Evolutionary conservation across 1,140 invertebrate species (phyloP), one percentile per base, ranked within the genome.

Genomic region (Panonychus citri): DNA sequence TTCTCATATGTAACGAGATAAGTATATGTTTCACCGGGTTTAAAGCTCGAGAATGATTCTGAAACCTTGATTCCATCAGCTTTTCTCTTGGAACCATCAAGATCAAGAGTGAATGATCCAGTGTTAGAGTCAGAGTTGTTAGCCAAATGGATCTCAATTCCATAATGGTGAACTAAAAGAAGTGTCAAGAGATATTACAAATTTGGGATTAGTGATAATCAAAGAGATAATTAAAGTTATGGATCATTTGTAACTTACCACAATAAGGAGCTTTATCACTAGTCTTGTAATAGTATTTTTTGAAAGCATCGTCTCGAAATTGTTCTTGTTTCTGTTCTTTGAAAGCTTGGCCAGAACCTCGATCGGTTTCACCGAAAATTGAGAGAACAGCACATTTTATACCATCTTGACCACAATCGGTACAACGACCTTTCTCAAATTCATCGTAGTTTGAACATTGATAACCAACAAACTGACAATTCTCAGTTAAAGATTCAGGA

Each of bases 391-490:
- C 49, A 30, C 49, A 51, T 27, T 51, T 51, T 7, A 17, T 27
- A 26, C 28, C 28, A 27, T 27, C 17, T 10, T 10, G 1, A 2
- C 49, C 49, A 51, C 49, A 51, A 13, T 51, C 49, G 1, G 51
- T 58, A 52, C 65, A 66, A 39, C 46, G 53, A n/a, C 65, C 65
- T 21, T 55, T 53, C 3, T 55, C 30, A 53, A 64, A 66, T 24
- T 54, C 57, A 12, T 61, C 54, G 43, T 60, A 66, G 26, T 43
- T 51, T 3, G 59, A 24, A 52, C 65, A 66, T 49, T 60, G 56
- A 57, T 56, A 63, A 2, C 55, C 64, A 0, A 62, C 60, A 39
- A 54, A 54, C 15, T 82, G 73, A 70, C 72, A 77, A 55, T 26
- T 51, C 10, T 28, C 21, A 28, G 48, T 43, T 15, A 42, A 5